Evolutionary conservation across 2,888 invertebrate species (phyloP), one percentile per base, ranked within the genome.

Genomic region (Tetragonula carbonaria): DNA sequence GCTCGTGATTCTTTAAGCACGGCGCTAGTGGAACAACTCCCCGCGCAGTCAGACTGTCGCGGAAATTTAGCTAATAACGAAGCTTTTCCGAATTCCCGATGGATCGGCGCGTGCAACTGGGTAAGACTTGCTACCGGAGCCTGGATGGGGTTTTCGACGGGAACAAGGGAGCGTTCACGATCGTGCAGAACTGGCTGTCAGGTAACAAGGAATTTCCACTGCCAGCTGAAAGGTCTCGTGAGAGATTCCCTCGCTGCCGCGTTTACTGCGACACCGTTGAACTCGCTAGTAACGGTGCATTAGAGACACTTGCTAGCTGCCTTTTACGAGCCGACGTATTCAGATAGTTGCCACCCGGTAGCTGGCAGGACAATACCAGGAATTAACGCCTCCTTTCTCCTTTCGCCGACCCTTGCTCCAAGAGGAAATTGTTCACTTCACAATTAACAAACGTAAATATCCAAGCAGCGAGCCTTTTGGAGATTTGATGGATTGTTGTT

Each of bases 221-320:
- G 28, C 50, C 62, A 73, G 68, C 67, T 73, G 82, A 74, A 81
- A 80, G 79, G 84, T 86, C 89, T 84, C 84, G 84, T 73, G 84
- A 80, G 89, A 81, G 80, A 82, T 81, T 75, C 71, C 68, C 75
- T 65, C 66, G 77, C 50, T 72, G 77, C 80, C 79, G 85, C 90
- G 87, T 93, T 93, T 93, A 94, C 91, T 92, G 92, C 78, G 87
- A 82, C 81, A 87, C 90, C 91, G 91, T 93, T 93, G 93, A 93
- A 92, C 93, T 93, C 90, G 88, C 89, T 88, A 91, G 88, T 92
- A 92, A 93, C 91, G 87, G 88, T 89, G 91, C 91, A 92, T 93
- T 92, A 91, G 93, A 91, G 91, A 91, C 91, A 92, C 89, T 92
- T 90, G 86, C 87, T 85, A 82, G 86, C 74, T 86, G 80, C 87